Base-by-base conservation (phyloP, 2,113 vertebrate genomes). In the Tetrax tetrax region DNA sequence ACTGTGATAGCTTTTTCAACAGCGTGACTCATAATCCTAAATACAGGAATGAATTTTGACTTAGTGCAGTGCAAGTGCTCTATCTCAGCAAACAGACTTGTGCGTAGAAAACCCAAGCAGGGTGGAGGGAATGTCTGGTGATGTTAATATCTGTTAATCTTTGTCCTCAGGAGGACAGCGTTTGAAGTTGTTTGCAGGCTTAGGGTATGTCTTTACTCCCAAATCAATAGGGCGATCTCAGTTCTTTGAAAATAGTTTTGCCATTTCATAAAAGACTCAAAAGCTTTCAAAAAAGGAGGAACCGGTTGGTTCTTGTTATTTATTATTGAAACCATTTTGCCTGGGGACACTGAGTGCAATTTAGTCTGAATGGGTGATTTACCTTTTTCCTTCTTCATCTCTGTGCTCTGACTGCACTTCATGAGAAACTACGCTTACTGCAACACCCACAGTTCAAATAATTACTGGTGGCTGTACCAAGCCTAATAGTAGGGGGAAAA, bases 21-120 rank as follows among this genome's bases (percentile, higher is more conserved):
- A 86, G 56, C 35, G 10, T 96, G 90, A 90, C 81, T 96, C 92
- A 87, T 94, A 94, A 78, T 90, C 68, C 85, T 90, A 90, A 95
- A 92, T 86, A 64, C 78, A 86, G 88, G 85, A 81, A 76, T 70
- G 64, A 75, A 80, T 93, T 96, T 92, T 85, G 74, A 64, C 50
- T 72, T 57, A 70, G 54, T 95, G 82, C 70, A 61, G 37, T 65
- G 53, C 47, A 61, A 94, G 41, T 80, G 85, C 82, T 95, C 94
- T 91, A 93, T 92, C 90, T 96, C 71, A 20, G 68, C 85, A 74
- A 95, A 86, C 76, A 90, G 69, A 54, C 43, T 51, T 70, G 45
- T 43, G 35, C 54, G 31, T 83, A 71, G 47, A 64, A 92, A 84
- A 81, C 48, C n/a, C 37, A 27, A 5, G 41, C 9, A 47, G 59